These are phyloP conservation scores for Drosophila dunni DNA, from an alignment of 1,140 invertebrate species.

Conservation along the genomic window DNA sequence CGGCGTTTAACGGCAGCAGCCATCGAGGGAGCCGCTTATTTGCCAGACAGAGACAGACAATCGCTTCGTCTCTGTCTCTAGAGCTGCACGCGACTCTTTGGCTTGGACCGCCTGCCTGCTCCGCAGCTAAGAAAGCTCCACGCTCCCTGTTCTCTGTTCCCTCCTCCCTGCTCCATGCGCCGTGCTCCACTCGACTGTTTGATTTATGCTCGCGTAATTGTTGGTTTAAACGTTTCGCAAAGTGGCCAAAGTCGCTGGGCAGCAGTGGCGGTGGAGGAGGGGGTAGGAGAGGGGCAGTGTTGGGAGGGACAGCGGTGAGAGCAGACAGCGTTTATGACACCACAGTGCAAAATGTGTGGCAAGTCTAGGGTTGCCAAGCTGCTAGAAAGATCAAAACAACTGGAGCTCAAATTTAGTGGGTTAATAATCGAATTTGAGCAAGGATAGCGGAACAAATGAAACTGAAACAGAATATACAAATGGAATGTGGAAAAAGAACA, in stretches of 20 bases:
- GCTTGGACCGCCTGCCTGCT: slow-evolving; percentile 41
- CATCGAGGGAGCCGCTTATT: slow-evolving; percentile 3
- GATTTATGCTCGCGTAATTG: slow-evolving; percentile 84
- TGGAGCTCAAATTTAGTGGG: not conserved
- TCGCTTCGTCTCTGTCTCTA: not conserved
- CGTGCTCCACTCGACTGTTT: slow-evolving; percentile 78
- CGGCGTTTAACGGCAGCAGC: slow-evolving; percentile 21
- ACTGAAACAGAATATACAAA: no score
- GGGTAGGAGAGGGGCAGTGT: not conserved
- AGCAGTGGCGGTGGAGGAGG: not conserved
- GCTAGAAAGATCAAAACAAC: not conserved
- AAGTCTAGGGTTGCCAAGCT: slow-evolving; percentile 58
- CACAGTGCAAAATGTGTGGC: slow-evolving; percentile 62
- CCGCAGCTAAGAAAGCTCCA: not conserved
- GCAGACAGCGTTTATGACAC: slow-evolving; percentile 67
- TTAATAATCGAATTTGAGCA: no score
- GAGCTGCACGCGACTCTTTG: slow-evolving; percentile 61
- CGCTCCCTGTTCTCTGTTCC: no score
- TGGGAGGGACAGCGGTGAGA: no score
- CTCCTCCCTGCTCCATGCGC: no score
- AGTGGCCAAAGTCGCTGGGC: slow-evolving; percentile 38
- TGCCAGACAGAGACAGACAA: slow-evolving; percentile 16
- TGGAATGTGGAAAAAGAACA: no score
- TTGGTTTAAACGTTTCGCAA: slow-evolving; percentile 84
- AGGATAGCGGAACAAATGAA: no score